Conservation (phyloP, 2,888 invertebrate species). For the Tipula unca region DNA sequence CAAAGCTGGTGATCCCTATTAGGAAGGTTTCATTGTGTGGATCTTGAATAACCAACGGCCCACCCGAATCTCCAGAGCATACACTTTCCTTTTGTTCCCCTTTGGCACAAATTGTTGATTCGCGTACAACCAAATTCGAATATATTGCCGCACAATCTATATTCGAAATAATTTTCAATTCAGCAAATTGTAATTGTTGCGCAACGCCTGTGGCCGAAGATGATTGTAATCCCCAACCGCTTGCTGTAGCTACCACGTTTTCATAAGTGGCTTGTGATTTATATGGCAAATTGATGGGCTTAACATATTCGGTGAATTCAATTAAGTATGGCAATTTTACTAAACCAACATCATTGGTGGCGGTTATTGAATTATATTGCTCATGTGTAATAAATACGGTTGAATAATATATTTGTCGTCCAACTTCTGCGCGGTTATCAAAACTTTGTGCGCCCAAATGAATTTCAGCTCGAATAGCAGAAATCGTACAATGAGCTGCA, state of each 20-base stretch:
- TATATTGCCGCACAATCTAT: conserved; percentile 34
- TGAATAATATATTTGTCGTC: conserved; percentile 33
- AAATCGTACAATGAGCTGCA: conserved; percentile 36
- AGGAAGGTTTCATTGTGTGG: conserved; percentile 28
- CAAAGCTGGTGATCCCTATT: conserved; percentile 41
- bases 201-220: conserved; percentile 27
- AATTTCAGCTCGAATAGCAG: conserved; percentile 29
- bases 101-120: conserved; percentile 37
- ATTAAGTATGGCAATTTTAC: conserved; percentile 35
- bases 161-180: conserved; percentile 37
- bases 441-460: conserved; percentile 38
- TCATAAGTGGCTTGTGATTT: conserved; percentile 29
- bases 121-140: conserved; percentile 32
- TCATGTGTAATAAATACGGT: conserved; percentile 38
- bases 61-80: conserved; percentile 40
- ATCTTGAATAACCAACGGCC: conserved; percentile 36
- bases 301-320: conserved; percentile 33
- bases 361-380: conserved; percentile 33
- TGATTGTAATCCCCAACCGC: conserved; percentile 35
- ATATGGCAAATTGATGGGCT: conserved; percentile 34
- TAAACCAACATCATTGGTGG: conserved; percentile 38
- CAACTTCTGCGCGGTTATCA: conserved; percentile 31
- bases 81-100: conserved; percentile 37
- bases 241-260: conserved; percentile 35
- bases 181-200: conserved; percentile 38